Base-by-base conservation (phyloP, 2,113 vertebrate species). In the Salminus brasiliensis region DNA sequence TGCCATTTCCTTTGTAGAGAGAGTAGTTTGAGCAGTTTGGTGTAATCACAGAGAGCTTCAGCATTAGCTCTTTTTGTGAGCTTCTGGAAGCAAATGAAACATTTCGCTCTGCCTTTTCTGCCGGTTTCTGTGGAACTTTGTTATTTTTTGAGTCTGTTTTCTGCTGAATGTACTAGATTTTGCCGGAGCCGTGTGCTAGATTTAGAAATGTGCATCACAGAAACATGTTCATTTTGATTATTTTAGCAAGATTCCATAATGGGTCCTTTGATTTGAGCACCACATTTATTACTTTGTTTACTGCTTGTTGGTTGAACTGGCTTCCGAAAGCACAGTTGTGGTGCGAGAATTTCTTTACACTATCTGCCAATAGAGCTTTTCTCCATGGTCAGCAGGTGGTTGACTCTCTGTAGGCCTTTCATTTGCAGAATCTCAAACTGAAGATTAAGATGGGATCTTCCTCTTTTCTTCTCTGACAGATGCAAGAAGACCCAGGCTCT, bases 351-450 rank as follows among this genome's bases (percentile, higher is more conserved):
- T 78, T 62, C 55, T 39, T 87, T 85, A 82, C 84, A 84, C 88
- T 87, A 89, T 93, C 90, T 90, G 90, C 89, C 86, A 57, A 16
- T 77, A 85, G 74, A 85, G 81, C 86, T 88, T 84, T 88, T 83
- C 80, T 87, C 82, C 79, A 83, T 88, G 85, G 87, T n/a, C 87
- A 86, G 66, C 18, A 63, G 78, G 79, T 84, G 82, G 80, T 76
- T 85, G 76, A 81, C 86, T 89, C 85, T 83, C 86, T 91, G 86
- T 83, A 89, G 88, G 85, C 85, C 84, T 87, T 88, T 84, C 83
- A 89, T 90, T 87, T 88, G 86, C 88, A 90, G 89, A 82, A 85
- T 88, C 85, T 74, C 85, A 88, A 79, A 79, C 85, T 88, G 83
- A 80, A 86, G 87, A 90, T 90, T 90, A 87, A 89, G 88, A 88